Evolutionary conservation across 2,797 vertebrate species (phyloP).

Genomic region (Anabas testudineus): DNA sequence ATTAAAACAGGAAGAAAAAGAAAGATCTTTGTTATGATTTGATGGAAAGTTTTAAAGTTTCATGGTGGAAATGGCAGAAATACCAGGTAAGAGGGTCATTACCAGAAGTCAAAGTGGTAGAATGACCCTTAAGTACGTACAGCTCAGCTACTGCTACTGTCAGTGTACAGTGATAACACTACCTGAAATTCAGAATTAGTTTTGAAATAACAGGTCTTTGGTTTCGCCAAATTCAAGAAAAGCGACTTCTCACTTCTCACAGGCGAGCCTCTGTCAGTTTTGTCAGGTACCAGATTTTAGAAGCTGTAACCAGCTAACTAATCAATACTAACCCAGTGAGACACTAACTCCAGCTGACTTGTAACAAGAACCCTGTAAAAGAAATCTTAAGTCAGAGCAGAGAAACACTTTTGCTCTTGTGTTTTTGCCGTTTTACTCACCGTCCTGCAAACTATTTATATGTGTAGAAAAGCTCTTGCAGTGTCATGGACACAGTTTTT

Average conservation of each 20-base stretch:
- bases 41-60: not conserved
- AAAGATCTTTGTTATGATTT: not conserved
- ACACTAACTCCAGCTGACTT: too few relatives aligned
- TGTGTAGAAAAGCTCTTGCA: too few relatives aligned
- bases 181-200: too few relatives aligned
- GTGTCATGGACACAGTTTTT: not conserved
- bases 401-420: not conserved
- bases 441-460: not conserved
- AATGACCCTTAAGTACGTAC: not conserved
- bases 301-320: too few relatives aligned
- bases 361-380: too few relatives aligned
- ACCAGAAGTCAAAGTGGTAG: slow-evolving; percentile 17
- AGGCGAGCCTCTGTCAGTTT: too few relatives aligned
- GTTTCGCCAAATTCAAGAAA: too few relatives aligned
- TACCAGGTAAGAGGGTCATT: not conserved
- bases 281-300: too few relatives aligned
- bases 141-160: not conserved
- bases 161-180: not conserved
- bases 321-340: too few relatives aligned
- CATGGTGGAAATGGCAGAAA: not conserved
- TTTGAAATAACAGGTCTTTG: too few relatives aligned
- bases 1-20: slow-evolving; percentile 6
- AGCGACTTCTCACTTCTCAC: too few relatives aligned
- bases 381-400: not conserved
- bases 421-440: not conserved